These are phyloP conservation scores for Clarias fuscus DNA, from an alignment of 2,797 vertebrate genomes.

Conservation along the genomic window DNA sequence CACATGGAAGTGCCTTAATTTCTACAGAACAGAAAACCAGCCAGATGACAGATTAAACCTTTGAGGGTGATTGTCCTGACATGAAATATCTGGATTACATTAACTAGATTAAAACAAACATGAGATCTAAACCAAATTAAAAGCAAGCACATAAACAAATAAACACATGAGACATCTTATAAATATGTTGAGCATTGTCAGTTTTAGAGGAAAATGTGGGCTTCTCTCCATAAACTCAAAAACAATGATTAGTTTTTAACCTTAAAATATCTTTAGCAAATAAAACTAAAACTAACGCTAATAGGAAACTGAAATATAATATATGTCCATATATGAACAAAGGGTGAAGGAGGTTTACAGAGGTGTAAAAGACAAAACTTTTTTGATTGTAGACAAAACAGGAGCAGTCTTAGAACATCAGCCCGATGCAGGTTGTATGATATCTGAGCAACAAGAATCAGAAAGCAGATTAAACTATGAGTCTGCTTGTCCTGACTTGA, in stretches of 20 bases:
- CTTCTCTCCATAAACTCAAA: not conserved
- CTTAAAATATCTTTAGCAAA: not conserved
- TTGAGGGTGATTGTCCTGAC: not conserved
- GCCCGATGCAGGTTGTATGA: slow-evolving; percentile 11
- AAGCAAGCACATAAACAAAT: not conserved
- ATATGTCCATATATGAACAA: not conserved
- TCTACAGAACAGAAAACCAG: not conserved
- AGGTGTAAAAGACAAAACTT: not conserved
- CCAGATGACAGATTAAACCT: not conserved
- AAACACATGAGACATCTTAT: not conserved
- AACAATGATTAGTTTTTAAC: not conserved
- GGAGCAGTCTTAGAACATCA: not conserved
- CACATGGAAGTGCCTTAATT: not conserved
- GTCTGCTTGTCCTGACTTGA: slow-evolving; percentile 19
- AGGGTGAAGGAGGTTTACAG: not conserved
- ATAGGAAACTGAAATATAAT: not conserved
- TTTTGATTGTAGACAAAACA: slow-evolving; percentile 2
- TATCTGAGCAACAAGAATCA: slow-evolving; percentile 27
- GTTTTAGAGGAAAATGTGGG: not conserved
- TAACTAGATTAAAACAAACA: not conserved
- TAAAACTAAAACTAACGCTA: no score
- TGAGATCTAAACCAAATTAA: not conserved
- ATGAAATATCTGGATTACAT: not conserved
- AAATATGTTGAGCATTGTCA: not conserved
- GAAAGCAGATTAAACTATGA: slow-evolving; percentile 16